A percentile compares a stretch with the other conserved stretches of the same genome.
These are phyloP conservation scores for Salvelinus fontinalis DNA, from an alignment of 2,113 vertebrate species.

Conservation along the genomic window DNA sequence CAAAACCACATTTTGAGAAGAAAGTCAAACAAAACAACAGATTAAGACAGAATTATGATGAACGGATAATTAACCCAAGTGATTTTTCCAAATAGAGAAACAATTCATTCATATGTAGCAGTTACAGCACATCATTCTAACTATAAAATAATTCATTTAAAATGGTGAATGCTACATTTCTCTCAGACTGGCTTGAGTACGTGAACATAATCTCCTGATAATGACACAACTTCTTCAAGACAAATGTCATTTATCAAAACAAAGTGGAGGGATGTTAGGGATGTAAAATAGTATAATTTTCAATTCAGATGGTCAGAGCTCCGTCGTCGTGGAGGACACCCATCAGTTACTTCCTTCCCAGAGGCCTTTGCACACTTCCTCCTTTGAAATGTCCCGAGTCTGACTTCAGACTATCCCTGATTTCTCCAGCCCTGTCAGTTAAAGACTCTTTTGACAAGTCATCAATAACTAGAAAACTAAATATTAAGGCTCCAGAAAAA, in stretches of 20 bases:
- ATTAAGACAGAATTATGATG: slow-evolving; percentile 72
- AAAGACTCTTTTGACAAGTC: slow-evolving; percentile 67
- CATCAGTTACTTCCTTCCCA: slow-evolving; percentile 59
- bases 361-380: slow-evolving; percentile 65
- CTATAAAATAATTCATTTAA: slow-evolving; percentile 67
- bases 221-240: slow-evolving; percentile 73
- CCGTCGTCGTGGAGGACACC: slow-evolving; percentile 60
- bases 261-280: slow-evolving; percentile 66
- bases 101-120: slow-evolving; percentile 69
- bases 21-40: slow-evolving; percentile 42
- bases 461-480: slow-evolving; percentile 63
- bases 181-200: slow-evolving; percentile 69
- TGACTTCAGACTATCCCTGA: slow-evolving; percentile 74
- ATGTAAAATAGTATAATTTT: slow-evolving; percentile 65
- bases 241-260: slow-evolving; percentile 71
- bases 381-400: slow-evolving; percentile 67
- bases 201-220: slow-evolving; percentile 72
- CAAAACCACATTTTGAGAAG: slow-evolving; percentile 57
- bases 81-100: slow-evolving; percentile 52
- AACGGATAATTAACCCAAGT: slow-evolving; percentile 58
- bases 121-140: slow-evolving; percentile 74
- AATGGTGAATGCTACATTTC: slow-evolving; percentile 67
- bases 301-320: slow-evolving; percentile 61
- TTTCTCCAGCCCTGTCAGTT: slow-evolving; percentile 74
- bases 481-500: slow-evolving; percentile 73